Conservation (phyloP, 1,140 invertebrate genomes). For the Cheumatopsyche charites region DNA sequence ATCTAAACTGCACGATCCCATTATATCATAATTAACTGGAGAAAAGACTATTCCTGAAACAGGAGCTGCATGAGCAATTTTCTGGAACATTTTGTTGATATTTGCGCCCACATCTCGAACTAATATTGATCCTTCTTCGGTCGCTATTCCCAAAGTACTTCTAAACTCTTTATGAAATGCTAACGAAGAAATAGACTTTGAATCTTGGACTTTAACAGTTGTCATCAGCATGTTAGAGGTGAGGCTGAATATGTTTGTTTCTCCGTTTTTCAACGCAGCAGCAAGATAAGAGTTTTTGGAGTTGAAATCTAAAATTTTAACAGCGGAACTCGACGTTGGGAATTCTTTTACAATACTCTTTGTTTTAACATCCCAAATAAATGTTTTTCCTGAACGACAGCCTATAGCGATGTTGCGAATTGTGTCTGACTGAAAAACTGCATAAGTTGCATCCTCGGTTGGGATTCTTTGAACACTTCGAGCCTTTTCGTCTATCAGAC, state of each 20-base stretch:
- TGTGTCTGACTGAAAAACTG: constrained; percentile 57
- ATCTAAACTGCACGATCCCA: constrained; percentile 58
- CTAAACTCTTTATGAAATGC: constrained; percentile 59
- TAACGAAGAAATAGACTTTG: constrained; percentile 58
- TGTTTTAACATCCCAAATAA: constrained; percentile 60
- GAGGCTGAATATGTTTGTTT: constrained; percentile 58
- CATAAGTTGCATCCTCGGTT: constrained; percentile 56
- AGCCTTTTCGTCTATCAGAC: constrained; percentile 55
- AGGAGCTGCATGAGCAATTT: constrained; percentile 59
- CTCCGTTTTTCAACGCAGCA: constrained; percentile 57
- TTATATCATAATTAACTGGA: constrained; percentile 58
- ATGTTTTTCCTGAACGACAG: constrained; percentile 56
- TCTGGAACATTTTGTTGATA: constrained; percentile 58
- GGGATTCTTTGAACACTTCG: constrained; percentile 57
- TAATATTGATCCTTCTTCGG: constrained; percentile 59
- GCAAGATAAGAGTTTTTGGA: constrained; percentile 58
- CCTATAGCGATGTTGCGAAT: constrained; percentile 58
- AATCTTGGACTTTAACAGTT: constrained; percentile 56
- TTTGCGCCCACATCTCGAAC: constrained; percentile 58
- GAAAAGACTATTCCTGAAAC: constrained; percentile 59
- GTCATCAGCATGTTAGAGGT: constrained; percentile 56
- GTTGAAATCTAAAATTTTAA: constrained; percentile 59
- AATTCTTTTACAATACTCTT: constrained; percentile 58
- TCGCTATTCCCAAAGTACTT: constrained; percentile 56
- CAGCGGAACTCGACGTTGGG: constrained; percentile 52